phyloP scores from a whole-genome alignment of 92 coral and sea anemone genomes.

The Blastomussa wellsi region DNA sequence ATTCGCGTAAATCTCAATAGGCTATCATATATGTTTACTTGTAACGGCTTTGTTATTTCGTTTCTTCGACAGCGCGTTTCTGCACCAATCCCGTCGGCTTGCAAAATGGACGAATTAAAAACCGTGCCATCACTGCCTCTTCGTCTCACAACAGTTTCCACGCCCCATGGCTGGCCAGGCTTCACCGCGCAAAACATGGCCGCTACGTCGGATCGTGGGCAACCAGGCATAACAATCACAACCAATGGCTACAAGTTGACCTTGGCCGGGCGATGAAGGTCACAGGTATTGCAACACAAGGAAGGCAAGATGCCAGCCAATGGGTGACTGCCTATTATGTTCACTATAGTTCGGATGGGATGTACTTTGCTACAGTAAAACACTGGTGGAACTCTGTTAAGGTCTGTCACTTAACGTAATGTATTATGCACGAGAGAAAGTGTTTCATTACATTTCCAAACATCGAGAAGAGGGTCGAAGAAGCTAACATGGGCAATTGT shows the following conservation, averaged over 20 bases:
- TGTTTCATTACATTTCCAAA: background rate
- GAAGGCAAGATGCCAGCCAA: constrained; percentile 55
- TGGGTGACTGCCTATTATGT: constrained; percentile 62
- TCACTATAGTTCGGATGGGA: constrained; percentile 50
- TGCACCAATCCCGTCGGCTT: constrained; percentile 50
- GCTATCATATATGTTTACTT: too few relatives aligned
- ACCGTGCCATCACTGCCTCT: constrained; percentile 52
- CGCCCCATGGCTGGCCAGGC: constrained; percentile 61
- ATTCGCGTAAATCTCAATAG: too few relatives aligned
- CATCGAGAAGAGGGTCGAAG: background rate
- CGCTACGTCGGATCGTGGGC: constrained; percentile 70
- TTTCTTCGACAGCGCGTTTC: constrained; percentile 30
- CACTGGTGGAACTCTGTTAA: constrained; percentile 44
- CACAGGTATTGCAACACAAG: constrained; percentile 61
- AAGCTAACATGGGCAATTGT: background rate
- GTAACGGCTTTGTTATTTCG: background rate
- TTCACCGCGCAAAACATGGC: constrained; percentile 58
- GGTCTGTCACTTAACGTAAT: constrained; percentile 6
- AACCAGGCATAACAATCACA: constrained; percentile 55
- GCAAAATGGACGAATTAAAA: constrained; percentile 53
- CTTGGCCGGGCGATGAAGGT: constrained; percentile 57
- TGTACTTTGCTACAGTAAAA: constrained; percentile 35
- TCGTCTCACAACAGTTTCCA: constrained; percentile 41
- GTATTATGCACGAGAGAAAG: background rate
- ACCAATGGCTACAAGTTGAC: constrained; percentile 73